Evolutionary conservation across 2,797 vertebrate genomes (phyloP).

Genomic region (Lepidocolaptes lacrymiger): DNA sequence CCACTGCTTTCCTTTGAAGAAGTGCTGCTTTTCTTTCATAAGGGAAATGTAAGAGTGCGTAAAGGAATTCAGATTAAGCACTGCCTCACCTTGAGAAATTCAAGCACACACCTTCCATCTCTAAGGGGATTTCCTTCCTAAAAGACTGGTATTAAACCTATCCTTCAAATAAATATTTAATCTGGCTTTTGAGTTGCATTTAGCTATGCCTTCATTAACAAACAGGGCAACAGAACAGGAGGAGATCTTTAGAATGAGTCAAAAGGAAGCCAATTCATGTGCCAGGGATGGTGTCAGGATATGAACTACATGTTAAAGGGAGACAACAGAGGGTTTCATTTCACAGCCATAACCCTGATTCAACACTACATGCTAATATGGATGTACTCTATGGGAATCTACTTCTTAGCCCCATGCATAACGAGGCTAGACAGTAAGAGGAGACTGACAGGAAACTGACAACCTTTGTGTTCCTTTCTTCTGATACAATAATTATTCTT

Average conservation of each 20-base stretch:
- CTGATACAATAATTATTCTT: neutral
- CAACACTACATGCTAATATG: neutral
- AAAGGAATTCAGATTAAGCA: constrained; percentile 1
- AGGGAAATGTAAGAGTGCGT: neutral
- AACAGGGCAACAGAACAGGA: neutral
- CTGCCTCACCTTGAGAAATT: neutral
- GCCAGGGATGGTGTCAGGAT: neutral
- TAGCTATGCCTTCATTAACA: neutral
- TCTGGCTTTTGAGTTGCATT: neutral
- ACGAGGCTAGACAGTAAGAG: neutral
- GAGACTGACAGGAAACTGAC: neutral
- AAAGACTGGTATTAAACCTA: constrained; percentile 30
- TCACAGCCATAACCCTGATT: neutral
- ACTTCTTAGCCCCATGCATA: neutral
- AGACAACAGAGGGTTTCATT: neutral
- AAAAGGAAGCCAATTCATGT: neutral
- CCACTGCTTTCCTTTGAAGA: constrained; percentile 13
- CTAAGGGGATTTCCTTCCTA: constrained; percentile 13
- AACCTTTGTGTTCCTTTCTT: neutral
- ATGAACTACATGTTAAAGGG: fast-evolving
- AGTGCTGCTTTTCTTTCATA: neutral
- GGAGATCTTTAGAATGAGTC: neutral
- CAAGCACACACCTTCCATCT: neutral
- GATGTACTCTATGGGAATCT: fast-evolving
- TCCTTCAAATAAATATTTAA: constrained; percentile 55